These are phyloP conservation scores for Hycleus phaleratus DNA, from an alignment of 1,140 invertebrate genomes.

Conservation along the genomic window DNA sequence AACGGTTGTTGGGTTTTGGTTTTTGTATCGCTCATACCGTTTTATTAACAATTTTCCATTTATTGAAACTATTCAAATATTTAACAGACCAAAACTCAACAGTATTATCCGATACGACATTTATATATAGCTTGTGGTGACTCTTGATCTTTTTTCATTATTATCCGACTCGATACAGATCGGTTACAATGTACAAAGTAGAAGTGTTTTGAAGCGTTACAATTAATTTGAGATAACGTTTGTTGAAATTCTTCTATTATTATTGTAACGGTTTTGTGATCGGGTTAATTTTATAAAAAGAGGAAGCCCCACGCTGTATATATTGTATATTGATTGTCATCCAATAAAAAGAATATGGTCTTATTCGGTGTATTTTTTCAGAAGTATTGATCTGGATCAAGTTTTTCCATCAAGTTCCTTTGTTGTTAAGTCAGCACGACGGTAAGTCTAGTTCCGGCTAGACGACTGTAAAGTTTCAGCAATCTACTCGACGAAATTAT, in stretches of 20 bases:
- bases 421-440: slow-evolving; percentile 33
- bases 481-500: neutral
- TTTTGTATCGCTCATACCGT: neutral
- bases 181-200: no score
- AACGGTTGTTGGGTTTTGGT: slow-evolving; percentile 12
- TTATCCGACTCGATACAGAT: no score
- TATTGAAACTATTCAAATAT: neutral
- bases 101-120: neutral
- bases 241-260: no score
- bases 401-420: slow-evolving; percentile 38
- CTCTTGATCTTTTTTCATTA: no score
- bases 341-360: slow-evolving; percentile 24
- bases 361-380: slow-evolving; percentile 42
- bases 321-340: slow-evolving; percentile 12
- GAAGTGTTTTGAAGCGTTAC: no score
- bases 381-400: slow-evolving; percentile 41
- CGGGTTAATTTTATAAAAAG: no score
- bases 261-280: no score
- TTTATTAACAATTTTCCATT: neutral
- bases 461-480: slow-evolving; percentile 29
- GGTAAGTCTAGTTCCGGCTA: slow-evolving; percentile 43
- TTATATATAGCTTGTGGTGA: no score
- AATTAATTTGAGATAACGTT: no score
- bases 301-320: no score
- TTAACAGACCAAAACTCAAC: slow-evolving; percentile 8